A percentile compares a stretch with the other conserved stretches of the same genome.
Evolutionary conservation across 2,113 vertebrate genomes (phyloP).

Genomic region (Platysteira castanea): DNA sequence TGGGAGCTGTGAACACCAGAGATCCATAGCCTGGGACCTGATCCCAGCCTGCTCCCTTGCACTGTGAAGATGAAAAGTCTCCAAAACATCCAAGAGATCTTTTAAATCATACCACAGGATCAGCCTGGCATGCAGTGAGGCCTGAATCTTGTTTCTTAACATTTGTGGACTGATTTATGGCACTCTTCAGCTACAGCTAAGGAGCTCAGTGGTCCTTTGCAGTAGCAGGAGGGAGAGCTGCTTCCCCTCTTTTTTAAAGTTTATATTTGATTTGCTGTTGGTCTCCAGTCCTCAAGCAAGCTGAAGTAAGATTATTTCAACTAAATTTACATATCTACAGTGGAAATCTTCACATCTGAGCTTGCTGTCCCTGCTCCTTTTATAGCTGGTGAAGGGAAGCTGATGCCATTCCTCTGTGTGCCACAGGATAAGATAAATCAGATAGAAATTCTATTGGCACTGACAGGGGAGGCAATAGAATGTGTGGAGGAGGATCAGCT

Average conservation of each 20-base stretch:
- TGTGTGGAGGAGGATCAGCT: not conserved
- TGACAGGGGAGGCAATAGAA: not conserved
- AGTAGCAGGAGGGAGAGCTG: not conserved
- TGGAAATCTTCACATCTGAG: not conserved
- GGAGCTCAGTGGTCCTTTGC: not conserved
- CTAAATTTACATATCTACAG: not conserved
- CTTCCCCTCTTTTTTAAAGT: not conserved
- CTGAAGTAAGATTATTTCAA: not conserved
- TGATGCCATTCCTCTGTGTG: not conserved
- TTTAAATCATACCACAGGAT: not conserved
- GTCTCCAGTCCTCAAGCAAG: not conserved
- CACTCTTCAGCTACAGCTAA: not conserved
- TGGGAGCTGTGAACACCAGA: not conserved
- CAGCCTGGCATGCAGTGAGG: not conserved
- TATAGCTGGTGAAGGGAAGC: not conserved
- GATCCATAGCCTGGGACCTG: not conserved
- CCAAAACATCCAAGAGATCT: not conserved
- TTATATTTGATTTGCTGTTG: not conserved
- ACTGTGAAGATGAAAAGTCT: not conserved
- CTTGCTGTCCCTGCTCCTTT: not conserved
- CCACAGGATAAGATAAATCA: not conserved
- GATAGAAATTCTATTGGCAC: not conserved
- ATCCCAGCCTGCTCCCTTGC: not conserved
- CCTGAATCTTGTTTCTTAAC: not conserved
- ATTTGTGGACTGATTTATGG: not conserved